A percentile compares a stretch with the other conserved stretches of the same genome.
These are phyloP conservation scores for Sminthopsis crassicaudata DNA, from an alignment of 2,113 vertebrate species.

Conservation along the genomic window DNA sequence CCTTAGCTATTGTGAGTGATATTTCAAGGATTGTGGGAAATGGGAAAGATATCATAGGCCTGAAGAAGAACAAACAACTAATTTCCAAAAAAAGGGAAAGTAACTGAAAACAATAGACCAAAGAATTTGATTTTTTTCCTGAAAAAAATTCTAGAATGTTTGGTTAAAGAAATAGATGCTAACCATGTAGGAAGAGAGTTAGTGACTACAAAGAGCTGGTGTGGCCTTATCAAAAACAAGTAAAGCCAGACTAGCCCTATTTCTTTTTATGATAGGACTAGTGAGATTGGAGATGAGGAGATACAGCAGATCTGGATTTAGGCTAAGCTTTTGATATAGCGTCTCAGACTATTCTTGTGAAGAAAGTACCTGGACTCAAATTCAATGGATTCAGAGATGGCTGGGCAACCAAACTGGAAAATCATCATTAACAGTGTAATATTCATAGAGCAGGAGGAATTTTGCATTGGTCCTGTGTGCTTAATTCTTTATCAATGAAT, in stretches of 20 bases:
- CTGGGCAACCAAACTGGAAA: neutral
- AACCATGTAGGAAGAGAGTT: too few species aligned
- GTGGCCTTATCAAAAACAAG: too few species aligned
- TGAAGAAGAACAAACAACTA: neutral
- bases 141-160: too few species aligned
- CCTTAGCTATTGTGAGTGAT: too few species aligned
- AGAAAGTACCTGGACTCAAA: neutral
- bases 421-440: neutral
- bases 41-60: neutral
- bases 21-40: neutral
- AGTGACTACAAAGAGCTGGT: too few species aligned
- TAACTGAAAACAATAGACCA: too few species aligned
- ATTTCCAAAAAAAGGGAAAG: too few species aligned
- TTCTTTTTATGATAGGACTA: neutral
- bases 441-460: neutral
- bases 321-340: neutral
- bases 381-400: neutral
- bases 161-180: too few species aligned
- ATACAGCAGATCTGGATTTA: neutral
- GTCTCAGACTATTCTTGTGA: neutral
- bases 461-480: too few species aligned
- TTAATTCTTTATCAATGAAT: too few species aligned
- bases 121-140: too few species aligned
- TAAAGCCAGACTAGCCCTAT: too few species aligned
- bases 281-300: neutral